phyloP scores from a whole-genome alignment of 2,113 vertebrate species.

The Pyrgilauda ruficollis region DNA sequence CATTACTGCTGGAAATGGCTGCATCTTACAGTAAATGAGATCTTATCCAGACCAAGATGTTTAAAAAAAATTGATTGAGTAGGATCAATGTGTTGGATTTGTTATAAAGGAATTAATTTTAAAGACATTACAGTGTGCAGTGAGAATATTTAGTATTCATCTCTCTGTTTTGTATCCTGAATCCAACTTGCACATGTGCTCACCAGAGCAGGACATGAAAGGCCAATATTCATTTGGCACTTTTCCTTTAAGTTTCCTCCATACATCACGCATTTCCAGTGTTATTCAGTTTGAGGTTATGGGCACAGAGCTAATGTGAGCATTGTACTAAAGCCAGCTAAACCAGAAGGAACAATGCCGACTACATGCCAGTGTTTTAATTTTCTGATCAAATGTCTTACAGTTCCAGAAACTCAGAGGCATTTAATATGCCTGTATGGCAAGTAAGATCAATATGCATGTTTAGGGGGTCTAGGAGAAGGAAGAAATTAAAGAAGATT shows the following conservation, averaged over 20 bases:
- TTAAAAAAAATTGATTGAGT: background rate
- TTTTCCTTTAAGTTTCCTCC: background rate
- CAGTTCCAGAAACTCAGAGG: constrained; percentile 8
- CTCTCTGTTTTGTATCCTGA: background rate
- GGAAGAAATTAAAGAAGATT: background rate
- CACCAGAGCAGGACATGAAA: background rate
- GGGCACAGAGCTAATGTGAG: constrained; percentile 12
- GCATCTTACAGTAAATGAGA: background rate
- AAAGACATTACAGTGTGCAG: background rate
- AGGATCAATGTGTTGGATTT: background rate
- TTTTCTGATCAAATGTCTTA: constrained; percentile 33
- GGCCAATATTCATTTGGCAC: constrained; percentile 15
- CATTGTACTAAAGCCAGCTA: background rate
- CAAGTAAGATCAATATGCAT: background rate
- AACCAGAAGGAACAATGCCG: constrained; percentile 11
- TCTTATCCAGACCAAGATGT: background rate
- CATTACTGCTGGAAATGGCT: background rate
- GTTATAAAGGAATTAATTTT: background rate
- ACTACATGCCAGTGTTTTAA: background rate
- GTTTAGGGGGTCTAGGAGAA: background rate
- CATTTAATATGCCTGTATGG: constrained; percentile 14
- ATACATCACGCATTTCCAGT: background rate
- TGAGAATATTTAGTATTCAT: background rate
- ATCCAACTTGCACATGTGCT: background rate
- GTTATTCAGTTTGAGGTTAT: background rate